Base-by-base conservation (phyloP, 2,113 vertebrate species). In the Pycnonotus jocosus region DNA sequence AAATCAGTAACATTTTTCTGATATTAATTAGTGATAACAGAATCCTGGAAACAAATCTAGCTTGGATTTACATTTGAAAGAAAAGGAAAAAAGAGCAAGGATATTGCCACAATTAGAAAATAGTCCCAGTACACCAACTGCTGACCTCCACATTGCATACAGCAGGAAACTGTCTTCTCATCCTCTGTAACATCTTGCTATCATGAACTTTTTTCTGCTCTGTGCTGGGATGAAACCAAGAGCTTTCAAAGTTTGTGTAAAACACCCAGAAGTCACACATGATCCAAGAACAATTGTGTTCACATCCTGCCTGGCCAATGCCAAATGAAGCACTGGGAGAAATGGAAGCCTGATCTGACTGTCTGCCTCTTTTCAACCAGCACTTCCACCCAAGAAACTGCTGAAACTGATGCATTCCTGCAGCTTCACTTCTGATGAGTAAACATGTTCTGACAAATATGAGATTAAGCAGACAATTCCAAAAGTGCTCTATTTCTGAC, bases 401-500 rank as follows among this genome's bases (percentile, higher is more conserved):
- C 76, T 90, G 84, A 81, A 84, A 60, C 22, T 2, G 22, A 84
- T 64, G n/a, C 38, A 44, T 86, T 89, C 92, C 91, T 89, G 65
- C 69, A 93, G 48, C 72, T 45, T 80, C 60, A 48, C n/a, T 90
- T 84, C 86, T 91, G 80, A 87, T 24, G 4, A 89, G 25, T 23
- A 83, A 81, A 74, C 57, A 5, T 79, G 80, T 95, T 84, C 91
- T 76, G 61, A 95, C 86, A 96, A 95, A 92, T 53, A 84, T 37
- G 40, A 71, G 56, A 86, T 89, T 74, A 88, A 28, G 48, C n/a
- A 61, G 37, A 89, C 84, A 95, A 93, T 86, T 86, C 89, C 92
- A 11, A 14, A 94, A 92, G 57, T 21, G 44, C 76, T 86, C 30
- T 31, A 66, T 57, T 89, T 88, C 60, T 86, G 76, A 90, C 60